Percentiles rank a stretch among this genome's conserved stretches.
Conservation (phyloP, 2,888 invertebrate genomes). For the Lamellibrachia columna region DNA sequence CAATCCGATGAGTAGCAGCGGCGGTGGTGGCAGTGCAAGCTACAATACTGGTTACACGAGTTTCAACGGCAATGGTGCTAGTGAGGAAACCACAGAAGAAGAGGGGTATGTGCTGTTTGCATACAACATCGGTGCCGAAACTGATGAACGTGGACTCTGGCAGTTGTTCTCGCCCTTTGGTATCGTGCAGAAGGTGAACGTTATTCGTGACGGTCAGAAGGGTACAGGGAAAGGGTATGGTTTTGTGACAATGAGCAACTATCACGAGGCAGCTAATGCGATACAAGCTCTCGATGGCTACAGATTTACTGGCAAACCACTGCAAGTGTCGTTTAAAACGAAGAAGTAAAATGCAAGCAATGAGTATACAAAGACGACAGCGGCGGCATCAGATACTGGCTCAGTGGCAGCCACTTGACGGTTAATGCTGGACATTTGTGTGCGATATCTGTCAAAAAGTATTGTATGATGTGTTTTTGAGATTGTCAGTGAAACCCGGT, state of each 20-base stretch:
- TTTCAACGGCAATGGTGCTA: not conserved
- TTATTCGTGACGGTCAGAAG: slow-evolving; percentile 61
- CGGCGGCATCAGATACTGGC: not conserved
- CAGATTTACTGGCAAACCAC: slow-evolving; percentile 56
- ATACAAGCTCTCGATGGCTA: slow-evolving; percentile 64
- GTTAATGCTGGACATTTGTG: not conserved
- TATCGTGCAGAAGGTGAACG: slow-evolving; percentile 64
- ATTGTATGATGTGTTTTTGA: not conserved
- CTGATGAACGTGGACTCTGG: slow-evolving; percentile 64
- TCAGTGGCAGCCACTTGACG: not conserved
- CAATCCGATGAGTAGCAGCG: slow-evolving; percentile 36
- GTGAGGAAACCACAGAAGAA: not conserved
- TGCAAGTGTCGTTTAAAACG: slow-evolving; percentile 63
- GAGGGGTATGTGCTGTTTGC: slow-evolving; percentile 62
- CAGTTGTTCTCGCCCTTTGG: slow-evolving; percentile 65
- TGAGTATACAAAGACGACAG: not conserved
- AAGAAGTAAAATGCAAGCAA: not conserved
- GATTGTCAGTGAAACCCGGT: not conserved
- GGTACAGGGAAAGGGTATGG: slow-evolving; percentile 65
- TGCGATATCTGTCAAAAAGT: not conserved
- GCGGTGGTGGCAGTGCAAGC: slow-evolving; percentile 26
- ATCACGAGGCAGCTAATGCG: slow-evolving; percentile 62
- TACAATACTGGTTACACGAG: slow-evolving; percentile 17
- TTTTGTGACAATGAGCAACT: slow-evolving; percentile 66
- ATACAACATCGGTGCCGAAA: slow-evolving; percentile 65